Conservation (phyloP, 2,888 invertebrate genomes). For the Lasioglossum calceatum region DNA sequence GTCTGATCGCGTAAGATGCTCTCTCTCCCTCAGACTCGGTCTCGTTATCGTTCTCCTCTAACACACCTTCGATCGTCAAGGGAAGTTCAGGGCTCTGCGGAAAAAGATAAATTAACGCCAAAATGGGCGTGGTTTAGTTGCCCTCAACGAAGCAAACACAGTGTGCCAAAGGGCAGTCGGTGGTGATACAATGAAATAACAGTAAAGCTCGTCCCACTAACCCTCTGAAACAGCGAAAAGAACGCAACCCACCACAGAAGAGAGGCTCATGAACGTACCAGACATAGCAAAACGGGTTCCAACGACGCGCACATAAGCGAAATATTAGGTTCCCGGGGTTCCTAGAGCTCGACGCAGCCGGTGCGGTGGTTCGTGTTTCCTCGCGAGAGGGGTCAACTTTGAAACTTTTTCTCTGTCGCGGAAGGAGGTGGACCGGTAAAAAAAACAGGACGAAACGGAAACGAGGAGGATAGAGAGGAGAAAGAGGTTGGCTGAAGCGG, state of each 20-base stretch:
- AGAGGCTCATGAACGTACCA: background rate
- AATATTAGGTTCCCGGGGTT: background rate
- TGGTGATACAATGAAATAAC: background rate
- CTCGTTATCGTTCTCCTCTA: slow-evolving; percentile 14
- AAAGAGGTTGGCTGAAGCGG: slow-evolving; percentile 18
- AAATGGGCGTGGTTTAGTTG: background rate
- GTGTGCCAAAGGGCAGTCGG: background rate
- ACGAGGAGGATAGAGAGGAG: background rate
- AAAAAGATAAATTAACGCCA: background rate
- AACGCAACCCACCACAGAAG: background rate
- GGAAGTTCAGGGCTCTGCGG: slow-evolving; percentile 13
- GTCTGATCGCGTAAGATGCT: slow-evolving; percentile 76
- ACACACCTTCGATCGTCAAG: slow-evolving; percentile 41
- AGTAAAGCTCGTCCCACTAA: background rate
- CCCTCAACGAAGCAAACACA: background rate
- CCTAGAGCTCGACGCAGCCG: background rate
- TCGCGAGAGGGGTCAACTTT: slow-evolving; percentile 55
- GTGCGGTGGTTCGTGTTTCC: slow-evolving; percentile 22
- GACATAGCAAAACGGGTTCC: background rate
- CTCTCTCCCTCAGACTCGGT: slow-evolving; percentile 31
- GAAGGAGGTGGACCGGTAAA: slow-evolving; percentile 17
- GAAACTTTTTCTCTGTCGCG: slow-evolving; percentile 46
- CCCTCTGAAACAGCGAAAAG: background rate
- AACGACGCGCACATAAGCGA: background rate
- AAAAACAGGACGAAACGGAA: background rate